Evolutionary conservation across 2,113 vertebrate species (phyloP).

Genomic region (Electrona antarctica): DNA sequence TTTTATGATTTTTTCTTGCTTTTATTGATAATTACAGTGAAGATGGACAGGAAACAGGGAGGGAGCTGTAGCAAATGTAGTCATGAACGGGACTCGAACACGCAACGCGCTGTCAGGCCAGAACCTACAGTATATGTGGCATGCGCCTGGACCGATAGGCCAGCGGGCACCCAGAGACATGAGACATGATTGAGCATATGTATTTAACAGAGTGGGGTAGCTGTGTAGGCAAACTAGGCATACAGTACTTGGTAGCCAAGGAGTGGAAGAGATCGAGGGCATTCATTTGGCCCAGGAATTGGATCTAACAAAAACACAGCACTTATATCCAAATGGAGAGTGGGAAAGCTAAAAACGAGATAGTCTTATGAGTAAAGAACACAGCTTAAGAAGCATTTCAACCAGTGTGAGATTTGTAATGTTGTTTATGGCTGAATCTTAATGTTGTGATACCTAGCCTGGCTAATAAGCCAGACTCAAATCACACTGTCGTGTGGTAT

Average conservation of each 20-base stretch:
- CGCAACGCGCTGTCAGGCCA: too few species aligned
- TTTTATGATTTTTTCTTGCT: too few species aligned
- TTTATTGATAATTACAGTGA: too few species aligned
- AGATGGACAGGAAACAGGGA: too few species aligned
- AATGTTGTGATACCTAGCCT: background rate
- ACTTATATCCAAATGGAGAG: conserved; percentile 36
- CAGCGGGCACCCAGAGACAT: background rate
- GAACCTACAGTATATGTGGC: too few species aligned
- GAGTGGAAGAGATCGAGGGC: conserved; percentile 23
- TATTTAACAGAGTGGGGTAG: conserved; percentile 26
- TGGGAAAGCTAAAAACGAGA: background rate
- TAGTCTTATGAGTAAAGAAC: background rate
- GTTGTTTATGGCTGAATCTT: background rate
- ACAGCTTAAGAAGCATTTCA: conserved; percentile 1
- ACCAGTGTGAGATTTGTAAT: background rate
- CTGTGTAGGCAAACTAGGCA: conserved; percentile 8
- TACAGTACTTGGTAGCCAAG: conserved; percentile 6
- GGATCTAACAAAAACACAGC: conserved; percentile 12
- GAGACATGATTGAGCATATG: conserved; percentile 17
- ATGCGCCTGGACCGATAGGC: too few species aligned
- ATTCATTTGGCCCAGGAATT: conserved; percentile 50
- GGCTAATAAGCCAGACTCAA: too few species aligned
- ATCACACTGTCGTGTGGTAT: too few species aligned
- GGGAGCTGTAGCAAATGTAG: too few species aligned
- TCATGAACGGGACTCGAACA: too few species aligned